A percentile compares a stretch with the other conserved stretches of the same genome.
phyloP scores from a whole-genome alignment of 2,113 vertebrate species.

The Suricata suricatta region DNA sequence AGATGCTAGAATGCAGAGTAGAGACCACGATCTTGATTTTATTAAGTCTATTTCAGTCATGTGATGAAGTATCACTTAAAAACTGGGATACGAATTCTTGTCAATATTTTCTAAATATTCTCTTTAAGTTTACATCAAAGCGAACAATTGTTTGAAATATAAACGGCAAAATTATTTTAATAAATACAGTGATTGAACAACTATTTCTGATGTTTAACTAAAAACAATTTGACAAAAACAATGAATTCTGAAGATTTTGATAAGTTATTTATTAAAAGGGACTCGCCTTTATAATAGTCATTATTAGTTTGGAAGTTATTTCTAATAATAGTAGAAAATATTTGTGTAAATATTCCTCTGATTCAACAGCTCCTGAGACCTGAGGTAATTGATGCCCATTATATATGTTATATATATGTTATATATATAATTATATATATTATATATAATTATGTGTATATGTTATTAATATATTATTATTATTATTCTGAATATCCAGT shows the following conservation, averaged over 20 bases:
- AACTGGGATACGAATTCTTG: neutral
- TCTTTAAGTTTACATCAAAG: neutral
- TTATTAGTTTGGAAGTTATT: neutral
- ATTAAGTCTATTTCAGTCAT: neutral
- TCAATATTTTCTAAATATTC: neutral
- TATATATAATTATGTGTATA: constrained; percentile 34
- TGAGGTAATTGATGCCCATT: constrained; percentile 54
- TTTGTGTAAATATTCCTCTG: constrained; percentile 61
- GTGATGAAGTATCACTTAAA: neutral
- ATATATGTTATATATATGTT: constrained; percentile 47
- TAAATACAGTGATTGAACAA: neutral
- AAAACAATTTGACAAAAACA: neutral
- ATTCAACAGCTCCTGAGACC: constrained; percentile 68
- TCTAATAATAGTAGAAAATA: constrained; percentile 21
- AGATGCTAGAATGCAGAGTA: too few species aligned
- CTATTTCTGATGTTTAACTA: neutral
- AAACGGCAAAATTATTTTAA: neutral
- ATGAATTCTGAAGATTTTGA: neutral
- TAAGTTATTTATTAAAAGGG: neutral
- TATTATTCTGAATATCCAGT: constrained; percentile 70
- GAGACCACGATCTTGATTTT: neutral
- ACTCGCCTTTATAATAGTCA: neutral
- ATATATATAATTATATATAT: neutral
- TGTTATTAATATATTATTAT: constrained; percentile 24
- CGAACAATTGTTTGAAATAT: neutral